Evolutionary conservation across 2,888 invertebrate genomes (phyloP).

Genomic region (Byasa hedistus): DNA sequence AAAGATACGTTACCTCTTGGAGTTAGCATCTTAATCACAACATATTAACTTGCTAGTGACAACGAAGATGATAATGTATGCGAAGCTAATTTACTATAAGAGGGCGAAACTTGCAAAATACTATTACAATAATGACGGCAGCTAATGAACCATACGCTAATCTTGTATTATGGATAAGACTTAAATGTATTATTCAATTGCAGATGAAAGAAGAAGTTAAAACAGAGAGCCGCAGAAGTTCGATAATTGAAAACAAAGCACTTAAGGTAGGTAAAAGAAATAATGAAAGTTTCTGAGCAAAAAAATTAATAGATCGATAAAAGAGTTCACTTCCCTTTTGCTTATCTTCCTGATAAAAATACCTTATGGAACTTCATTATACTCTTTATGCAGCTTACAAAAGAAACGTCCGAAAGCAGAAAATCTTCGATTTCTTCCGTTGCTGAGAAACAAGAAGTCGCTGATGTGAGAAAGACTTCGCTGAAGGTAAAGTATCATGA

Average conservation of each 20-base stretch:
- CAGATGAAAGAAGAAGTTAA: slow-evolving; percentile 60
- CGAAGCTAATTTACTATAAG: no score
- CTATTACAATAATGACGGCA: no score
- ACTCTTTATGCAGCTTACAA: slow-evolving; percentile 53
- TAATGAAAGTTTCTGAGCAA: not conserved
- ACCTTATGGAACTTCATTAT: no score
- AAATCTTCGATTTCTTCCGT: slow-evolving; percentile 69
- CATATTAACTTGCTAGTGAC: no score
- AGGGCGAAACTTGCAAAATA: no score
- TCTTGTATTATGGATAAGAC: not conserved
- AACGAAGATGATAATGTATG: no score
- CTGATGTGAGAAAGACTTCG: slow-evolving; percentile 61
- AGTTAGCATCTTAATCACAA: no score
- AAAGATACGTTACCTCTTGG: no score
- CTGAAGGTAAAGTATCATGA: slow-evolving; percentile 56
- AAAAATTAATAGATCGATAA: not conserved
- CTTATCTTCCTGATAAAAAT: no score
- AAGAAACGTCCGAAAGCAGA: slow-evolving; percentile 73
- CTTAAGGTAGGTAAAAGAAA: slow-evolving; percentile 50
- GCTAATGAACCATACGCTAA: not conserved
- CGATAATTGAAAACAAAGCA: slow-evolving; percentile 65
- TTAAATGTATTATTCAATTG: slow-evolving; percentile 26
- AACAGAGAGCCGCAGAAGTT: slow-evolving; percentile 67
- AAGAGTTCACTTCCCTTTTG: not conserved
- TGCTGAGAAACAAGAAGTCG: slow-evolving; percentile 64